Evolutionary conservation across 2,797 vertebrate species (phyloP).

Genomic region (Esox lucius): DNA sequence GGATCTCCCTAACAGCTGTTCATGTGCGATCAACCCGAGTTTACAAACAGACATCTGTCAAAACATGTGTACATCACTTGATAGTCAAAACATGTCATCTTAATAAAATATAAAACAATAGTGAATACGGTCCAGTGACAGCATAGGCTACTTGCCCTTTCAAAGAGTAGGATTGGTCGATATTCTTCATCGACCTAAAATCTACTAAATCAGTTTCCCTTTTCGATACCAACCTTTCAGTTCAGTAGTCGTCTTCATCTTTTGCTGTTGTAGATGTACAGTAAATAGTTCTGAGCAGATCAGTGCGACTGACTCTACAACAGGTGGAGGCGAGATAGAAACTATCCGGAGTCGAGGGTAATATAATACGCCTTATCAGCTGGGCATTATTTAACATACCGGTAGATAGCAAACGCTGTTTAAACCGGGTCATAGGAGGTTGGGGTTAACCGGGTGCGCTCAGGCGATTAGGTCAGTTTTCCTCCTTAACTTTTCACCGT

Average conservation of each 20-base stretch:
- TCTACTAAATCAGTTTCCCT: neutral
- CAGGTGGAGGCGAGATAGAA: neutral
- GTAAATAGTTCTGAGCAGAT: neutral
- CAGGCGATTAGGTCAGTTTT: neutral
- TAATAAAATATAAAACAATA: neutral
- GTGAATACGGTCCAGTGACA: neutral
- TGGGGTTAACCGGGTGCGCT: constrained; percentile 32
- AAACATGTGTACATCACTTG: too few relatives aligned
- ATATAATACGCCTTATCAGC: constrained; percentile 37
- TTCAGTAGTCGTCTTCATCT: constrained; percentile 47
- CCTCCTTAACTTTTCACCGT: too few relatives aligned
- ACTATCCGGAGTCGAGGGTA: constrained; percentile 9
- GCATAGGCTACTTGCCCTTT: neutral
- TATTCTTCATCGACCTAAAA: neutral
- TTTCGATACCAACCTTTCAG: constrained; percentile 61
- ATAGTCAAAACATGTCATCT: neutral
- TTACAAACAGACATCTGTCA: neutral
- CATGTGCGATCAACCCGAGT: neutral
- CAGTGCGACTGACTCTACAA: neutral
- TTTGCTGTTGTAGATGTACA: constrained; percentile 6
- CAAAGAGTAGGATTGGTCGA: neutral
- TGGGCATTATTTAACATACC: constrained; percentile 11
- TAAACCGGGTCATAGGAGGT: constrained; percentile 54
- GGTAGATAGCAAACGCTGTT: constrained; percentile 31
- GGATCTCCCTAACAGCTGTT: constrained; percentile 11